A percentile compares a stretch with the other conserved stretches of the same genome.
Evolutionary conservation across 2,113 vertebrate genomes (phyloP).

Genomic region (Pachypanchax playfairii): DNA sequence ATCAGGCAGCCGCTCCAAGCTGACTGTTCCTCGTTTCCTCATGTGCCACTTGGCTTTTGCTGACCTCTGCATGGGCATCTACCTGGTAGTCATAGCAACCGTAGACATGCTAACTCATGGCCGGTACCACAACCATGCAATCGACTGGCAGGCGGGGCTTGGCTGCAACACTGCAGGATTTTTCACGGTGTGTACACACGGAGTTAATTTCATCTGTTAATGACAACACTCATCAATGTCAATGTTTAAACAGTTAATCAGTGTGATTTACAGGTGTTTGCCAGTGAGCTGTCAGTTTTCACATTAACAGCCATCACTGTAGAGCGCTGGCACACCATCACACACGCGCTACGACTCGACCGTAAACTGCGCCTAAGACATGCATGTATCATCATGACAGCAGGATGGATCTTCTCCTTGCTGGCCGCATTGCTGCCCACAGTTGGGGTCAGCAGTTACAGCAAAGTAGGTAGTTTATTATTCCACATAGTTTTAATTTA

Average conservation of each 20-base stretch:
- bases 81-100: conserved; percentile 89
- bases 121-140: conserved; percentile 91
- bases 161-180: conserved; percentile 91
- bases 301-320: conserved; percentile 91
- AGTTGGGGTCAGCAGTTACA: conserved; percentile 92
- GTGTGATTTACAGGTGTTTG: conserved; percentile 81
- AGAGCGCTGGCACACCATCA: conserved; percentile 98
- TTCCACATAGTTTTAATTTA: background rate
- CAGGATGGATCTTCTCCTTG: conserved; percentile 90
- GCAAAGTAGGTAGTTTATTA: conserved; percentile 78
- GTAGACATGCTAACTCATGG: conserved; percentile 88
- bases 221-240: background rate
- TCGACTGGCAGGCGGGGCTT: conserved; percentile 92
- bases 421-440: conserved; percentile 86
- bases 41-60: conserved; percentile 98
- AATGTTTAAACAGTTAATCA: background rate
- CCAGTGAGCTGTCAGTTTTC: conserved; percentile 93
- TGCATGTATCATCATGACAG: conserved; percentile 84
- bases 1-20: conserved; percentile 86
- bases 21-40: conserved; percentile 93
- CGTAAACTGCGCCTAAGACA: conserved; percentile 88
- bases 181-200: conserved; percentile 80
- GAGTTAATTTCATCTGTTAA: background rate
- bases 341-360: conserved; percentile 90
- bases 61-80: conserved; percentile 95